Base-by-base conservation (phyloP, 2,797 vertebrate genomes). In the Heliangelus exortis region DNA sequence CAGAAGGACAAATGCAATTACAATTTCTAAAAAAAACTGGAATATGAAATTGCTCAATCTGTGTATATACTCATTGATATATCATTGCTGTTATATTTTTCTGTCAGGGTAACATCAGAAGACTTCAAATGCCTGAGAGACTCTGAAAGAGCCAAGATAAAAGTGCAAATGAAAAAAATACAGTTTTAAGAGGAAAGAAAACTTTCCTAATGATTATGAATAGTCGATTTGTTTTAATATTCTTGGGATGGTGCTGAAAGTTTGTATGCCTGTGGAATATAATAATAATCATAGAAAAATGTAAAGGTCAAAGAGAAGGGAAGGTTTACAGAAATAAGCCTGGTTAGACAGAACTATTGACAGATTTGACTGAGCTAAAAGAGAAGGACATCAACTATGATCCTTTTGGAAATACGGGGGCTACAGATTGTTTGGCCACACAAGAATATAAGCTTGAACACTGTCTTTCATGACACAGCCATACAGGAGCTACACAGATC, bases 1-100 rank as follows among this genome's bases (percentile, higher is more conserved):
- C 69, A 76, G 90, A 93, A 82, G 36, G 45, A 34, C 53, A 92
- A 95, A 91, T 34, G 67, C 48, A 90, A 74, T 87, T 92, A 85
- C 48, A 50, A 43, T 66, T 93, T 84, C 58, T 86, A 73, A 87
- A 66, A 31, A 75, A 75, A 91, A 73, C 69, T 7, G 63, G 43
- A 73, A 75, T 55, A 50, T 43, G 33, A 78, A 93, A 92, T 59
- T 43, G 48, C 55, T 94, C 51, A 15, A 28, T 79, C 59, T 86
- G 20, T 59, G 20, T 34, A 62, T 15, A 53, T 22, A 88, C 58
- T 33, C 45, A 80, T 25, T 85, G 62, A 87, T 12, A 73, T 6
- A 74, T 10, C 45, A 66, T 29, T 67, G 29, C 39, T 63, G 43
- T 53, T 78, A 55, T 6, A 12, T 7, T 81, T 83, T 72, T 48